Evolutionary conservation across 2,113 vertebrate genomes (phyloP).

Genomic region (Urocitellus parryii): DNA sequence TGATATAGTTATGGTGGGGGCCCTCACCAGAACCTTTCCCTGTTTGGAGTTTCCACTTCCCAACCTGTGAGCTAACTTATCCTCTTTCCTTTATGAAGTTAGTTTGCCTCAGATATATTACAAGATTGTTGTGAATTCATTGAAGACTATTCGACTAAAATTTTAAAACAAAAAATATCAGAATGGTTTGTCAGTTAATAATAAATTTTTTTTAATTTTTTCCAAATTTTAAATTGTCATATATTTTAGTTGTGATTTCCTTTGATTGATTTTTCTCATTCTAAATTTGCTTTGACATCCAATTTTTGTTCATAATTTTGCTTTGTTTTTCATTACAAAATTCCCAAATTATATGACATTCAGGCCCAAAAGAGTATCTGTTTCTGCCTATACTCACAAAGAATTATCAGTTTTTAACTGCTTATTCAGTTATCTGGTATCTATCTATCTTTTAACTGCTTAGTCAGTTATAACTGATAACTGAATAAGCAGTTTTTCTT

Average conservation of each 20-base stretch:
- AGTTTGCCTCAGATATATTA: background rate
- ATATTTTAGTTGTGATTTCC: background rate
- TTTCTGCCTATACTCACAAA: background rate
- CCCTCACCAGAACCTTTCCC: background rate
- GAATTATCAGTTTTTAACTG: background rate
- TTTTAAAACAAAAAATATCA: background rate
- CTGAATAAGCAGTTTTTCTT: background rate
- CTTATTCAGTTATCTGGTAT: too few relatives aligned
- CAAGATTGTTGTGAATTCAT: background rate
- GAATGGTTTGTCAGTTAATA: background rate
- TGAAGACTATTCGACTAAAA: background rate
- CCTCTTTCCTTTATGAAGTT: background rate
- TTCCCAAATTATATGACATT: background rate
- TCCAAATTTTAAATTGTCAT: background rate
- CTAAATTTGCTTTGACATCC: background rate
- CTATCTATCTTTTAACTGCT: too few relatives aligned
- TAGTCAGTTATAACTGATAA: too few relatives aligned
- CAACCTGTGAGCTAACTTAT: background rate
- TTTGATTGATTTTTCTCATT: conserved; percentile 17
- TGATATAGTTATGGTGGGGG: background rate
- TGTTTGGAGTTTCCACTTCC: background rate
- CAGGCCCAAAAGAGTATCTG: background rate
- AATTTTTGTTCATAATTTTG: background rate
- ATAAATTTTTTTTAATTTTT: background rate
- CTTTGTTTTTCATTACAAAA: background rate